Base-by-base conservation (phyloP, 2,797 vertebrate genomes). In the Microctenopoma stevenorrisi region DNA sequence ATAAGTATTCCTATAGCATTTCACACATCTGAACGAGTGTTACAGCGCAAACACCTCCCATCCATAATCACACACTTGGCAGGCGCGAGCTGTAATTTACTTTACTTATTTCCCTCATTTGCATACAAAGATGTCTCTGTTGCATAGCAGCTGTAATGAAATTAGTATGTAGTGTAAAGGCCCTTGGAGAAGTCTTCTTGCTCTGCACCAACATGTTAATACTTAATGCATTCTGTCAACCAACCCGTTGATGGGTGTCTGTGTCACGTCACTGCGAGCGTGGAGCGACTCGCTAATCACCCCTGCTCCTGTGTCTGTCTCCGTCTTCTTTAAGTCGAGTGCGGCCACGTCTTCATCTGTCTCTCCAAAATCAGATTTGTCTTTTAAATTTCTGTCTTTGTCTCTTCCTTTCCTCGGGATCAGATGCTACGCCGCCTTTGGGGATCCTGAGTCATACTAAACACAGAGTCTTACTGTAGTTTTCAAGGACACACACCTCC, bases 41-140 rank as follows among this genome's bases (percentile, higher is more conserved):
- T 79, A 51, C 62, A 74, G 79, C 79, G 64, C 71, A 82, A 78
- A 78, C 77, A 63, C 52, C 67, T 50, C 67, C 64, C 74, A 84
- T 81, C 72, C 80, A 73, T 85, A 86, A 84, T 85, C 82, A 77
- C 79, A 87, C 83, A 85, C 83, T 86, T 85, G 76, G 88, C 84
- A 87, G 84, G 65, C 78, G 49, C 25, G 14, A 65, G 69, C 75
- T 73, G 71, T 85, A 78, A 89, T 89, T 91, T 88, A 88, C 91
- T 90, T 79, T 66, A 76, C 88, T 60, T 59, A 80, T 64, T 76
- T 25, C 26, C 81, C 68, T 85, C 83, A 90, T 92, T 91, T 90
- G 85, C 89, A 93, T 91, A 88, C 88, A 90, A 88, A 92, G 82
- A 88, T 75, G 74, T 85, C 85, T 89, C 85, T 74, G 86, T 88